These are phyloP conservation scores for Hycleus phaleratus DNA, from an alignment of 1,140 invertebrate species.

Conservation along the genomic window DNA sequence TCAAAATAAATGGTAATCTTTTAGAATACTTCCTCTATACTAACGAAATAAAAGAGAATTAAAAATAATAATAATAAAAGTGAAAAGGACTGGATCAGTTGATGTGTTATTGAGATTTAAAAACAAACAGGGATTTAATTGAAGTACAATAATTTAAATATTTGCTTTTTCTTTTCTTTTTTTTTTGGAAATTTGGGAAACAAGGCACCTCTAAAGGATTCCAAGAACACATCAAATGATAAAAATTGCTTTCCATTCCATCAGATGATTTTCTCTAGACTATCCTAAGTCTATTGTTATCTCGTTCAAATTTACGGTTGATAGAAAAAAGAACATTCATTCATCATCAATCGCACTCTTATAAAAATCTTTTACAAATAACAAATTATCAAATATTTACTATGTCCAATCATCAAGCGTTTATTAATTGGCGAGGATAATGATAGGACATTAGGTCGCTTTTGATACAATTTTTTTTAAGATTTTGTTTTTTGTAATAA, in stretches of 20 bases:
- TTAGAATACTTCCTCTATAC: not conserved
- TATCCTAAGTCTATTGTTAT: not conserved
- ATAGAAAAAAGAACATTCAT: not conserved
- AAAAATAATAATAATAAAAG: not conserved
- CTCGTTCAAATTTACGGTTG: not conserved
- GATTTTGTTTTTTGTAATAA: no score
- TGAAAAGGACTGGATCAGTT: conserved; percentile 24
- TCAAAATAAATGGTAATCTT: not conserved
- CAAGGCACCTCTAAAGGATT: conserved; percentile 4
- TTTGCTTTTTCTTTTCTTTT: not conserved
- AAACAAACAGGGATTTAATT: not conserved
- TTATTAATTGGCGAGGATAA: conserved; percentile 12
- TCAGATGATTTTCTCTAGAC: no score
- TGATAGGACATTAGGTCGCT: conserved; percentile 3
- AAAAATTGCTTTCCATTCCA: not conserved
- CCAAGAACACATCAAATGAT: conserved; percentile 34
- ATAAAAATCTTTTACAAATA: not conserved
- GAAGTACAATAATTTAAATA: not conserved
- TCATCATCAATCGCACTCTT: not conserved
- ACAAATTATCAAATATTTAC: not conserved
- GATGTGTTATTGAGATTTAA: conserved; percentile 32
- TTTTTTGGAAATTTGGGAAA: not conserved
- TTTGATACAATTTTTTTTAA: not conserved
- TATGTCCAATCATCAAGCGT: not conserved
- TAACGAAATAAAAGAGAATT: not conserved